A percentile compares a stretch with the other conserved stretches of the same genome.
Evolutionary conservation across 2,113 vertebrate genomes (phyloP).

Genomic region (Stegostoma tigrinum): DNA sequence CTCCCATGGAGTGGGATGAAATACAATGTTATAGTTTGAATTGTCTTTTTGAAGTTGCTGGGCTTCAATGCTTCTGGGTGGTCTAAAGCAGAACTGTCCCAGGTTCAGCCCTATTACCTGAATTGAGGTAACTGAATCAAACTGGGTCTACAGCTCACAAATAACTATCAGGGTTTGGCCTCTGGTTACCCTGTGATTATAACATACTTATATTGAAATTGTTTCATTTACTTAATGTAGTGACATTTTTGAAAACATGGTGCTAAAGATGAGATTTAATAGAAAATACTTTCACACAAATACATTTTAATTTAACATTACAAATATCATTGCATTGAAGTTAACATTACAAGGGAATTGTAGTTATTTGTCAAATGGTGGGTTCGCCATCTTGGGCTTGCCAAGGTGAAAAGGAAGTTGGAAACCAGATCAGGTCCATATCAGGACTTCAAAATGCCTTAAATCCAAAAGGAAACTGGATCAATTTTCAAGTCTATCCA

Average conservation of each 20-base stretch:
- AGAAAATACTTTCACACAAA: neutral
- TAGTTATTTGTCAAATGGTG: neutral
- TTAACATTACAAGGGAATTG: neutral
- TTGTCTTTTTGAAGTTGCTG: neutral
- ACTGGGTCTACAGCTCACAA: neutral
- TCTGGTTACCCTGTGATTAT: neutral
- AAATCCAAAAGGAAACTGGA: no score
- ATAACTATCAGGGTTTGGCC: neutral
- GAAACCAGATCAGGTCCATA: neutral
- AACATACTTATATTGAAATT: no score
- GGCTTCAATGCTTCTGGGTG: no score
- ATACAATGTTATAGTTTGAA: neutral
- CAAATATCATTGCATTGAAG: neutral
- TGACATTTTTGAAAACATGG: no score
- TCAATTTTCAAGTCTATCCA: no score
- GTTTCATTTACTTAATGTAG: no score
- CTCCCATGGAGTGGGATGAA: neutral
- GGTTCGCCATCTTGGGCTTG: neutral
- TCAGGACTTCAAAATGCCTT: neutral
- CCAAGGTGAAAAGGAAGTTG: neutral
- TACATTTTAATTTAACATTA: no score
- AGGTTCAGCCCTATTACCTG: neutral
- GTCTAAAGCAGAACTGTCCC: neutral
- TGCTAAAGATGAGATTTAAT: neutral
- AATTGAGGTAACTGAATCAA: neutral